phyloP scores from a whole-genome alignment of 2,797 vertebrate genomes.

The Alosa sapidissima region DNA sequence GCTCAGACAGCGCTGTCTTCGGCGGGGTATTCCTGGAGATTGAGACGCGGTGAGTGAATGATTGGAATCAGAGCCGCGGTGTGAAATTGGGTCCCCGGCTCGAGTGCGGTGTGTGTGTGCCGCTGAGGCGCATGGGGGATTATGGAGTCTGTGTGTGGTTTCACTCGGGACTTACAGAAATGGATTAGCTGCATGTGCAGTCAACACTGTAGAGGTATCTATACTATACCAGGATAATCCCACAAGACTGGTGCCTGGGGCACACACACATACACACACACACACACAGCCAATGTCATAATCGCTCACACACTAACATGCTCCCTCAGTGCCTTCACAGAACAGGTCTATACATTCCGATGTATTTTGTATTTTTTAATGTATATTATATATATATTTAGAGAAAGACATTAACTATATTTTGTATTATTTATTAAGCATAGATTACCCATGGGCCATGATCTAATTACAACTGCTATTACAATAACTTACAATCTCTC shows the following conservation, averaged over 20 bases:
- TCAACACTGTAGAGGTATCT: constrained; percentile 17
- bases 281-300: constrained; percentile 2
- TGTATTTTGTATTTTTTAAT: neutral
- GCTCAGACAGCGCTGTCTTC: neutral
- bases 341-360: neutral
- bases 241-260: constrained; percentile 8
- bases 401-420: neutral
- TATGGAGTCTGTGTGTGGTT: constrained; percentile 1
- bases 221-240: neutral
- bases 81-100: constrained; percentile 8
- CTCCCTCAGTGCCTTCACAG: neutral
- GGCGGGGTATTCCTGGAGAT: neutral
- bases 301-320: neutral
- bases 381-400: neutral
- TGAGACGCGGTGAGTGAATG: neutral
- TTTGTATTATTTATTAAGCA: neutral
- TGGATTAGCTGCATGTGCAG: constrained; percentile 15
- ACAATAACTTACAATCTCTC: neutral
- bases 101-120: neutral
- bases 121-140: neutral
- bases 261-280: neutral
- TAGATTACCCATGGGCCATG: neutral
- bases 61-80: constrained; percentile 8
- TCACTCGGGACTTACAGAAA: constrained; percentile 4
- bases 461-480: neutral